A percentile compares a stretch with the other conserved stretches of the same genome.
These are phyloP conservation scores for Zaprionus lineosus DNA, from an alignment of 2,888 invertebrate genomes.

Conservation along the genomic window DNA sequence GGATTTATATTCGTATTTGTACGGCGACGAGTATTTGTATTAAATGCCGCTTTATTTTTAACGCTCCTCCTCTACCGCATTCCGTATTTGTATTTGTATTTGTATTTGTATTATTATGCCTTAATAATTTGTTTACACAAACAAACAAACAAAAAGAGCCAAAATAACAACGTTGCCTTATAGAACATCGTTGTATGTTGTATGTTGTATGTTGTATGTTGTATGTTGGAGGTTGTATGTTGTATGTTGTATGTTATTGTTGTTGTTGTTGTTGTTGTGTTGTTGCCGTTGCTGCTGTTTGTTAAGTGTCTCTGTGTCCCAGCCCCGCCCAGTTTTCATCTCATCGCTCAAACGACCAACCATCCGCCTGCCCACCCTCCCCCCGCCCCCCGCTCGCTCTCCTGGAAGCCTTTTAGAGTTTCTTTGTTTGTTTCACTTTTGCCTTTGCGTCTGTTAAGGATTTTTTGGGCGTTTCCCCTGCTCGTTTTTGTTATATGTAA, in stretches of 20 bases:
- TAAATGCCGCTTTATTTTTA: conserved; percentile 67
- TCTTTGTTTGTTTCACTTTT: conserved; percentile 26
- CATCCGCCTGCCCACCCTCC: no score
- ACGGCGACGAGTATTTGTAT: conserved; percentile 37
- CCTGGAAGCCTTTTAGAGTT: conserved; percentile 13
- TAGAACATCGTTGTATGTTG: no score
- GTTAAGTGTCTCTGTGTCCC: conserved; percentile 23
- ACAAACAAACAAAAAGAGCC: conserved; percentile 37
- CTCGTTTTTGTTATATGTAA: conserved; percentile 6
- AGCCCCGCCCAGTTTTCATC: conserved; percentile 30
- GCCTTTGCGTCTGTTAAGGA: conserved; percentile 32
- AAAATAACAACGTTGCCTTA: conserved; percentile 29
- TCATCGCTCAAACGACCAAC: no score
- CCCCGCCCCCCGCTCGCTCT: conserved; percentile 20
- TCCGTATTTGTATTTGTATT: no score
- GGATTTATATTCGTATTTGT: conserved; percentile 6
- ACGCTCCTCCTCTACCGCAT: conserved; percentile 30
- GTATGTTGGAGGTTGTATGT: no score
- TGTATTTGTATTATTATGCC: conserved; percentile 62
- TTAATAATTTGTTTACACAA: conserved; percentile 72
- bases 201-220: no score
- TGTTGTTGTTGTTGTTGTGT: conserved; percentile 10
- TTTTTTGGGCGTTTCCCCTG: conserved; percentile 42
- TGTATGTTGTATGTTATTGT: no score
- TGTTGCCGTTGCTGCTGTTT: conserved; percentile 18